A percentile compares a stretch with the other conserved stretches of the same genome.
These are phyloP conservation scores for Heterodera carotae DNA, from an alignment of 1,140 invertebrate species.

Conservation along the genomic window DNA sequence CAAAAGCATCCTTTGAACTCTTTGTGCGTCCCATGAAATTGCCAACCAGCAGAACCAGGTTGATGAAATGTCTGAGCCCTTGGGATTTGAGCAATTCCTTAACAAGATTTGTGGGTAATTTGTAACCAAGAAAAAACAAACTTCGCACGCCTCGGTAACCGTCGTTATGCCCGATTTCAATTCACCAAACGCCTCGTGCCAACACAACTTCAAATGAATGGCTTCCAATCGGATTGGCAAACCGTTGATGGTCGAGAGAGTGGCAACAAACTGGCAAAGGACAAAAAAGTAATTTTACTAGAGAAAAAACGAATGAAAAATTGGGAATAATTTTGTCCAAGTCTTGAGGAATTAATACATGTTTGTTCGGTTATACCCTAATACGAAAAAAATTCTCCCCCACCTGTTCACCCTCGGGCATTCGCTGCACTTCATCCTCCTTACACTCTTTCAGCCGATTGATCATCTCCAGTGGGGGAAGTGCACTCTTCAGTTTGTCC, in stretches of 20 bases:
- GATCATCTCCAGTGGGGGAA: constrained; percentile 37
- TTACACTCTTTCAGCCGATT: constrained; percentile 33
- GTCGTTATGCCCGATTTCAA: constrained; percentile 44
- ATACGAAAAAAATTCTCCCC: too few species aligned
- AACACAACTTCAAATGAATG: constrained; percentile 40
- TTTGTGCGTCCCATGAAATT: constrained; percentile 52
- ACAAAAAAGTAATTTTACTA: not conserved
- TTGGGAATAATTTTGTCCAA: not conserved
- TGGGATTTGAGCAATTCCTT: constrained; percentile 41
- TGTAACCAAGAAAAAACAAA: not conserved
- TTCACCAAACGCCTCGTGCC: constrained; percentile 33
- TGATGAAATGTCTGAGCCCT: constrained; percentile 40
- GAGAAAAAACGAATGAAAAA: not conserved
- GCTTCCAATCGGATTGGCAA: constrained; percentile 46
- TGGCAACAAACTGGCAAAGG: constrained; percentile 43
- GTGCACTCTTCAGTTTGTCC: constrained; percentile 19
- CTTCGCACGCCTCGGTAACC: constrained; percentile 46
- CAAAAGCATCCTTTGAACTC: constrained; percentile 40
- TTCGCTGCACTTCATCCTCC: constrained; percentile 32
- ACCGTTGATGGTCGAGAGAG: constrained; percentile 42
- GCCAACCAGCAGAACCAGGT: constrained; percentile 46
- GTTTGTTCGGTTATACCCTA: too few species aligned
- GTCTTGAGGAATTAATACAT: too few species aligned
- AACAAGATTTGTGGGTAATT: not conserved
- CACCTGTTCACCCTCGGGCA: constrained; percentile 43